Evolutionary conservation across 2,888 invertebrate species (phyloP), one percentile per base, ranked within the genome.

Genomic region (Drosophila cracens): DNA sequence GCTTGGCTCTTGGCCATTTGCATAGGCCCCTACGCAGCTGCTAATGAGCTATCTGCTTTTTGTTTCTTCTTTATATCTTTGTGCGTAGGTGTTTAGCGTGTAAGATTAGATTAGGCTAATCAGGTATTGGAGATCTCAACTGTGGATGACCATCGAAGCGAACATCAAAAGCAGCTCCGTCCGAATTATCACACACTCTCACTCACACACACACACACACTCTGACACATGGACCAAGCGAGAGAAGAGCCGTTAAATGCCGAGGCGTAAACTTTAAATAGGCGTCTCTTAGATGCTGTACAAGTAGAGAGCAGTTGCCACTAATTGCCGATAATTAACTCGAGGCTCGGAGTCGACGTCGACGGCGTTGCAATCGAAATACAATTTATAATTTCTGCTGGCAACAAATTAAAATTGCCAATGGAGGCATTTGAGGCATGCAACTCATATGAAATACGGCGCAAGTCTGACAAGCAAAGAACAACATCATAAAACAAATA

Each of bases 81-180:
- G 46, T 67, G 69, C 67, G 86, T 86, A 86, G 86, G 86, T 86
- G 86, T 86, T 84, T 69, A 70, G 71, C 89, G 85, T 87, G 87
- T 82, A 81, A 82, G 87, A 84, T 86, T 87, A 86, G 89, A 86
- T 89, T 89, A 89, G 77, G 81, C 81, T 89, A 89, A 86, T 89
- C 85, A 89, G 87, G 52, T 51, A 61, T 66, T 62, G 68, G 36
- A 75, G 75, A 81, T 77, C 74, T 64, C 51, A 49, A 68, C 80
- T 74, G 49, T 25, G 34, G 51, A 8, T 43, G 48, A 31, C 33
- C 56, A 40, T 34, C 52, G 40, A 36, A 46, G 31, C 48, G 21
- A 60, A 78, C 64, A 72, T 80, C 77, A 79, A 79, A 79, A 52
- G 53, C 48, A 52, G 49, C 27, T 62, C 61, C 63, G 74, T 65